phyloP scores from a whole-genome alignment of 2,797 vertebrate genomes.

The Triplophysa yarkandensis region DNA sequence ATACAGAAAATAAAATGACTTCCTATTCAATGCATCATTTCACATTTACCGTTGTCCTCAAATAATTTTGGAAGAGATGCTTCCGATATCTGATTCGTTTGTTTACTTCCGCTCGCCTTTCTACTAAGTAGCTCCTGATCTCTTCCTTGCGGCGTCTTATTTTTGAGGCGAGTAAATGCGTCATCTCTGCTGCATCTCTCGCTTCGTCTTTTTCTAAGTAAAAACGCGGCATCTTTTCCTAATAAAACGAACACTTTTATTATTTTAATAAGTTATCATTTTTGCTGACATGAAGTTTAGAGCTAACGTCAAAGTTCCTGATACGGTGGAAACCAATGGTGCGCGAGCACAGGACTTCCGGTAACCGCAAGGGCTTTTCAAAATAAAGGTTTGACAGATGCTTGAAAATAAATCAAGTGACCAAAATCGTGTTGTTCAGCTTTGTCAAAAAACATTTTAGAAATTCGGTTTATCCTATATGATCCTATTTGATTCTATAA shows the following conservation, averaged over 20 bases:
- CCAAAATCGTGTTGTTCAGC: background rate
- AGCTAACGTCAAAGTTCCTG: background rate
- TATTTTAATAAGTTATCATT: background rate
- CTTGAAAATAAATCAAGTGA: background rate
- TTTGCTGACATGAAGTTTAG: too few relatives aligned
- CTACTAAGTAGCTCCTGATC: slow-evolving; percentile 46
- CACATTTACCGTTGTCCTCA: slow-evolving; percentile 62
- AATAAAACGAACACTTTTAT: background rate
- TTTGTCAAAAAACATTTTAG: too few relatives aligned
- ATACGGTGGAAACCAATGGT: background rate
- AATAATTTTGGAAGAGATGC: slow-evolving; percentile 62
- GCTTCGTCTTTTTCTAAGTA: slow-evolving; percentile 44
- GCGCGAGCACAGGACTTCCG: background rate
- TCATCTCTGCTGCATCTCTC: slow-evolving; percentile 41
- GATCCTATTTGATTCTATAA: too few relatives aligned
- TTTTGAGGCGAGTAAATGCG: slow-evolving; percentile 49
- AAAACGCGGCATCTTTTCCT: slow-evolving; percentile 24
- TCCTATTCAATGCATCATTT: too few relatives aligned
- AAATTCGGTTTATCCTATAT: too few relatives aligned
- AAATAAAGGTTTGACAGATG: slow-evolving; percentile 11
- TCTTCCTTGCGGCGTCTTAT: slow-evolving; percentile 58
- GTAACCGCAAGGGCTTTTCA: background rate
- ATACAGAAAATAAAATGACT: background rate
- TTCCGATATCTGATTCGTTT: slow-evolving; percentile 61
- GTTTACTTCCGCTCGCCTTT: slow-evolving; percentile 54